phyloP scores from a whole-genome alignment of 2,797 vertebrate species.

The Percopsis omiscomaycus region DNA sequence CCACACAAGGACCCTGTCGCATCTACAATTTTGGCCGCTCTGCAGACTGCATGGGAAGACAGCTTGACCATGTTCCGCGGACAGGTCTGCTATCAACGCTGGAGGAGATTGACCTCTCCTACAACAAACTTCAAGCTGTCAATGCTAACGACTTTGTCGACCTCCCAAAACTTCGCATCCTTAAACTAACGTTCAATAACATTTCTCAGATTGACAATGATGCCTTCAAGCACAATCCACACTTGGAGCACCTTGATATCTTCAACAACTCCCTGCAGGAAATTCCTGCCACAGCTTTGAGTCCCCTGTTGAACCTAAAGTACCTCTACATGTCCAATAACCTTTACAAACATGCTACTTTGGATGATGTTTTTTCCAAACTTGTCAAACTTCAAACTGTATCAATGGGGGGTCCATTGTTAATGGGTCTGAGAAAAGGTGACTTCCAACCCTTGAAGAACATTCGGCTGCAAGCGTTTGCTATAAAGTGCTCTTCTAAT shows the following conservation, averaged over 20 bases:
- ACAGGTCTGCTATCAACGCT: slow-evolving; percentile 65
- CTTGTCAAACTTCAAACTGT: slow-evolving; percentile 68
- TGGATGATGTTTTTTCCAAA: slow-evolving; percentile 68
- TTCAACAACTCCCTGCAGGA: slow-evolving; percentile 82
- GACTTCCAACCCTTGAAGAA: slow-evolving; percentile 75
- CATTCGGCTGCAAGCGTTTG: slow-evolving; percentile 71
- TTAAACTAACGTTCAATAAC: slow-evolving; percentile 79
- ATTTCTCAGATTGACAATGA: slow-evolving; percentile 74
- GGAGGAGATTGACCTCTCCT: slow-evolving; percentile 79
- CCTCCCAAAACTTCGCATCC: slow-evolving; percentile 62
- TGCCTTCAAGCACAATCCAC: slow-evolving; percentile 72
- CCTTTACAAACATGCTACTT: slow-evolving; percentile 65
- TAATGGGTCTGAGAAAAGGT: slow-evolving; percentile 64
- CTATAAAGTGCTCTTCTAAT: slow-evolving; percentile 80
- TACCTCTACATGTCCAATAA: slow-evolving; percentile 82
- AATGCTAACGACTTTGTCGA: slow-evolving; percentile 54
- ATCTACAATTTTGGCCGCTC: slow-evolving; percentile 47
- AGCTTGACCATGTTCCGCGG: slow-evolving; percentile 69
- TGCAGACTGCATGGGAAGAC: slow-evolving; percentile 75
- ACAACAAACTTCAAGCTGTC: slow-evolving; percentile 75
- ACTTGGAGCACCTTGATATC: slow-evolving; percentile 76
- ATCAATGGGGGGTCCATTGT: slow-evolving; percentile 79
- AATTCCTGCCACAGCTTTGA: slow-evolving; percentile 75
- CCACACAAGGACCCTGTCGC: slow-evolving; percentile 32
- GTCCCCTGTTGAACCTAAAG: slow-evolving; percentile 67